Conservation (phyloP, 92 coral and sea anemone genomes). For the Actinostola sp. region DNA sequence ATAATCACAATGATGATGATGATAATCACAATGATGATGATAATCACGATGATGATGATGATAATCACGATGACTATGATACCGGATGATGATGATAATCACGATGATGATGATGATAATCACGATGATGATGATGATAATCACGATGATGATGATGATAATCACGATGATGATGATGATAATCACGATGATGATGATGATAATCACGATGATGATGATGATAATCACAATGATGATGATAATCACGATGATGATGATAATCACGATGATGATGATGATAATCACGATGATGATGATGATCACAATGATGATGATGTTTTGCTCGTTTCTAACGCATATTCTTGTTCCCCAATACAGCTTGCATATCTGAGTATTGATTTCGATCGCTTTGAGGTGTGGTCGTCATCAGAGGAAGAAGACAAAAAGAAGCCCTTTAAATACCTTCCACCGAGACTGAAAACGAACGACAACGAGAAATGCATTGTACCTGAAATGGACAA, state of each 20-base stretch:
- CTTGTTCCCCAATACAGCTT: constrained; percentile 28
- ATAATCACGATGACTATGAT: no score
- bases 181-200: neutral
- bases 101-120: neutral
- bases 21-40: neutral
- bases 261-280: neutral
- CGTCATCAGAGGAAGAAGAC: constrained; percentile 81
- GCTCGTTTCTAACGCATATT: neutral
- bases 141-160: neutral
- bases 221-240: neutral
- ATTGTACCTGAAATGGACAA: constrained; percentile 79
- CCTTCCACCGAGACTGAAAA: neutral
- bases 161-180: neutral
- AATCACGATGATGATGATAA: neutral
- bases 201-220: neutral
- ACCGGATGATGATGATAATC: neutral
- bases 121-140: neutral
- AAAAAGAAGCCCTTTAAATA: neutral
- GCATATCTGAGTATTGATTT: constrained; percentile 81
- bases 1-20: neutral
- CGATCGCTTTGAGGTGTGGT: constrained; percentile 93
- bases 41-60: neutral
- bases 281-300: neutral
- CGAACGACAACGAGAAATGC: constrained; percentile 25
- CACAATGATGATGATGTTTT: neutral